These are phyloP conservation scores for Dione vanillae DNA, from an alignment of 2,888 invertebrate species.

Conservation along the genomic window DNA sequence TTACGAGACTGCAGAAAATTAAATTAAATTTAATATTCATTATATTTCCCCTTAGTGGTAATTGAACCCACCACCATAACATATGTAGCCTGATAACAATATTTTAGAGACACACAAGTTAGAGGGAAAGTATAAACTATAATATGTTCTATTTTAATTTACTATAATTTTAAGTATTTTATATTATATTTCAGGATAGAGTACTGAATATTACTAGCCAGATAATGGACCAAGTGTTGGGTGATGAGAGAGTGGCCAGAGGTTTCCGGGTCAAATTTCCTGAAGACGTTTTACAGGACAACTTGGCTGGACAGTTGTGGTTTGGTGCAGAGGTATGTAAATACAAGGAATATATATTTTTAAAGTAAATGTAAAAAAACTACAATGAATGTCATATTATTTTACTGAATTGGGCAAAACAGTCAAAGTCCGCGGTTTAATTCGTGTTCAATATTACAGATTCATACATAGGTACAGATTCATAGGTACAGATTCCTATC, in stretches of 20 bases:
- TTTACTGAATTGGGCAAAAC: no score
- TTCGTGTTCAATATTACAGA: no score
- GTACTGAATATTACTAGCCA: slow-evolving; percentile 96
- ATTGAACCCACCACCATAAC: no score
- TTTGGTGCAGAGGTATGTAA: slow-evolving; percentile 96
- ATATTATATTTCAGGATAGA: slow-evolving; percentile 86
- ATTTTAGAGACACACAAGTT: no score
- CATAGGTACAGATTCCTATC: no score
- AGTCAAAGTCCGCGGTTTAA: no score
- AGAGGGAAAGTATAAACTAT: not conserved
- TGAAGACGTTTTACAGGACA: slow-evolving; percentile 99
- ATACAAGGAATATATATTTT: not conserved
- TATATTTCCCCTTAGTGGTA: no score
- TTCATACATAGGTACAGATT: no score
- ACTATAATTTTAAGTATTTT: slow-evolving; percentile 17
- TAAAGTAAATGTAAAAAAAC: not conserved
- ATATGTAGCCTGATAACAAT: no score
- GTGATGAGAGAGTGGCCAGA: slow-evolving; percentile 93
- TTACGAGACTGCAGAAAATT: no score
- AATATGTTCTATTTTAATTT: not conserved
- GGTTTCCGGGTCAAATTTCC: slow-evolving; percentile 99
- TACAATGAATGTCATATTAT: no score
- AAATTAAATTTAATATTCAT: no score
- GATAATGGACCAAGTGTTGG: slow-evolving; percentile 97
- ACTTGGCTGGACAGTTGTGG: slow-evolving; percentile 99